phyloP scores from a whole-genome alignment of 2,797 vertebrate genomes.

The Neosilurus mollespiculum region DNA sequence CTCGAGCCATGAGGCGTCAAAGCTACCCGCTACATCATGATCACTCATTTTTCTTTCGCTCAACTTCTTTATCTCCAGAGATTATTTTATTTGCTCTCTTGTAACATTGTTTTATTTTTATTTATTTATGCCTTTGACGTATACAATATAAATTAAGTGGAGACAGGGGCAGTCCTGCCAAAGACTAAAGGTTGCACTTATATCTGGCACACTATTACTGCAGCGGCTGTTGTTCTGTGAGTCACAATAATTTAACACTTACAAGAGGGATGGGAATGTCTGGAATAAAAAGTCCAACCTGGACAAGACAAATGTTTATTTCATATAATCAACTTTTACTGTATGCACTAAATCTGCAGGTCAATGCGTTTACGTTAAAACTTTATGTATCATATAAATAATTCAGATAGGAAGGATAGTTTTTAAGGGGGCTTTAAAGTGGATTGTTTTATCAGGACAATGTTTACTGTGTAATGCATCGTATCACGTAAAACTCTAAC shows the following conservation, averaged over 20 bases:
- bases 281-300: not conserved
- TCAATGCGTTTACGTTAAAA: not conserved
- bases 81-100: not conserved
- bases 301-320: slow-evolving; percentile 8
- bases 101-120: not conserved
- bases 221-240: not conserved
- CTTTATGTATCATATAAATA: not conserved
- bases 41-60: not conserved
- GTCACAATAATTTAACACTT: not conserved
- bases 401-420: not conserved
- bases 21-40: not conserved
- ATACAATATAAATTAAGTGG: slow-evolving; percentile 12
- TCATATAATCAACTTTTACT: not conserved
- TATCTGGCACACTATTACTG: slow-evolving; percentile 7
- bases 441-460: slow-evolving; percentile 1
- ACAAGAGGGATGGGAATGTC: not conserved
- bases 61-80: not conserved
- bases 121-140: not conserved
- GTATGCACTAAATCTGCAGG: slow-evolving; percentile 1
- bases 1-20: not conserved
- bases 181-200: slow-evolving; percentile 23
- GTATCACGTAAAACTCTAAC: not conserved
- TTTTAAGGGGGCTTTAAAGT: not conserved
- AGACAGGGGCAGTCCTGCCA: slow-evolving; percentile 8
- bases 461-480: not conserved